Base-by-base conservation (phyloP, 2,888 invertebrate species). In the Pollenia labialis region DNA sequence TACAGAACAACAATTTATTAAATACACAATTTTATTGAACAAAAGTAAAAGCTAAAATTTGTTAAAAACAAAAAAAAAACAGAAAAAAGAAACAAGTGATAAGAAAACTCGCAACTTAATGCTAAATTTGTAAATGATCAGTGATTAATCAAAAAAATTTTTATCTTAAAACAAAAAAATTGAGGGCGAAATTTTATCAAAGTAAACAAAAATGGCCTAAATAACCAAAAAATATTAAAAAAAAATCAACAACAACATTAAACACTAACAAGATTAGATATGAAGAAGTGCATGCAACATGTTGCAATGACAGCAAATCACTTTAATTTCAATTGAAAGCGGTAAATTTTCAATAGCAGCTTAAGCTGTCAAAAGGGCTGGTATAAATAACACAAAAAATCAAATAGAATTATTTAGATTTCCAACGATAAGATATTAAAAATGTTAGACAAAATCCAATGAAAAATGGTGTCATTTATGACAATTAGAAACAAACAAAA, bases 201-300 rank as follows among this genome's bases (percentile, higher is more conserved):
- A 18, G 44, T 56, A 23, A 68, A 68, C 18, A 11, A 7, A 48
- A 40, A 16, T 66, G 81, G 40, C 82, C 75, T 69, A 69, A 69
- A 76, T 82, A 69, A 44, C 10, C 16, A 50, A 79, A 60, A 44
- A 58, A 48, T n/a, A 9, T 10, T 18, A 68, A 69, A 40, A 23
- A 14, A 8, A 9, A 14, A 23, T 2, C 14, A 18, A 50, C 11
- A 18, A 23, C 23, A 23, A 23, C 18, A 42, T 56, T 68, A 8
- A 68, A 58, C 69, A 11, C 42, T 18, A 23, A 3, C 14, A 8
- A 48, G 86, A 86, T 86, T 83, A 87, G 83, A 83, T 83, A 76
- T 68, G 46, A 46, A 64, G 46, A 46, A 64, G 42, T 81, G 80
- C 83, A 81, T 81, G 80, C 83, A 81, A 81, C 80, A 81, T 83